These are phyloP conservation scores for Chelonus insularis DNA, from an alignment of 1,140 invertebrate genomes.

Conservation along the genomic window DNA sequence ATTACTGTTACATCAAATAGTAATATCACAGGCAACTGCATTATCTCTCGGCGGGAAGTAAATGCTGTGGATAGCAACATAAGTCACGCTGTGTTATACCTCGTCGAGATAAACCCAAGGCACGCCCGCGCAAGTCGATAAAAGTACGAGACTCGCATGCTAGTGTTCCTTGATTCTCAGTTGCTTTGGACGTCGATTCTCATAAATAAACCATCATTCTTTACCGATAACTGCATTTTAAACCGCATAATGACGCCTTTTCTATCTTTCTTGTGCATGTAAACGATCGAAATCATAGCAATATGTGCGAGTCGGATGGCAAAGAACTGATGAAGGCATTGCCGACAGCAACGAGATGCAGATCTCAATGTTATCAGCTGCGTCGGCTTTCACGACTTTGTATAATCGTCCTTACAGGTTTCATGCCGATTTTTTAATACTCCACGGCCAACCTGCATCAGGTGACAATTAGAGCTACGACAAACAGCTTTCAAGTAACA, in stretches of 20 bases:
- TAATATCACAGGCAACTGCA: slow-evolving; percentile 41
- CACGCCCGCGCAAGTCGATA: slow-evolving; percentile 34
- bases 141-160: slow-evolving; percentile 10
- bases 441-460: too few species aligned
- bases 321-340: background rate
- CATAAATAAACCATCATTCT: too few species aligned
- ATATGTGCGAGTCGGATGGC: background rate
- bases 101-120: slow-evolving; percentile 14
- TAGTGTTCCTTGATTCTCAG: background rate
- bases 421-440: too few species aligned
- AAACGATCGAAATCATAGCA: too few species aligned
- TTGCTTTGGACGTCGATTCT: too few species aligned
- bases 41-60: slow-evolving; percentile 45
- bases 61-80: slow-evolving; percentile 37
- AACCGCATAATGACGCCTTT: background rate
- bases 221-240: background rate
- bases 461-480: too few species aligned
- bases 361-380: slow-evolving; percentile 30
- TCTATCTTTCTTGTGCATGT: background rate
- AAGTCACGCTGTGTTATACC: slow-evolving; percentile 20
- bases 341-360: slow-evolving; percentile 19
- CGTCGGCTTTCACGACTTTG: too few species aligned
- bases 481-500: too few species aligned
- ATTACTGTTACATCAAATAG: slow-evolving; percentile 16
- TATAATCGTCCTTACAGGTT: too few species aligned